Percentiles rank a stretch among this genome's conserved stretches.
phyloP scores from a whole-genome alignment of 2,888 invertebrate species.

The Choristoneura rosaceana region DNA sequence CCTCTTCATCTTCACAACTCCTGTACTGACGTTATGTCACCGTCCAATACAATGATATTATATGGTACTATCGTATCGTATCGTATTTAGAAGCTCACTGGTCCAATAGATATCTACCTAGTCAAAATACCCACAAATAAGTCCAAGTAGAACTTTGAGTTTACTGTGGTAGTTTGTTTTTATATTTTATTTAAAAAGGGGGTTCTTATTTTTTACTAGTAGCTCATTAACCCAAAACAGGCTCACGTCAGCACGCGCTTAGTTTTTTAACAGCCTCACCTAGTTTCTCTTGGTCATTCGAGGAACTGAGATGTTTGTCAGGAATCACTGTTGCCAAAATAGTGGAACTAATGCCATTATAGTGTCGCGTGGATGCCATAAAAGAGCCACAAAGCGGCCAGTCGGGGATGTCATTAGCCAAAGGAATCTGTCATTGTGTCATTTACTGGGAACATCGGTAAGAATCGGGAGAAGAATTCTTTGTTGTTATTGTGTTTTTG shows the following conservation, averaged over 20 bases:
- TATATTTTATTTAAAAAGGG: not conserved
- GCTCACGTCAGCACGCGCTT: slow-evolving; percentile 66
- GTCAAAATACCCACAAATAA: too few relatives aligned
- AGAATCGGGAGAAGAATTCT: slow-evolving; percentile 54
- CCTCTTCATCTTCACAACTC: too few relatives aligned
- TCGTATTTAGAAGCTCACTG: too few relatives aligned
- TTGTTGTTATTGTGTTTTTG: slow-evolving; percentile 71
- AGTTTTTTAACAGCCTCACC: slow-evolving; percentile 67
- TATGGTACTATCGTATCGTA: too few relatives aligned
- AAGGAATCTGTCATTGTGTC: slow-evolving; percentile 68
- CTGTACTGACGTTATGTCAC: too few relatives aligned
- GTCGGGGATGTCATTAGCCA: slow-evolving; percentile 73
- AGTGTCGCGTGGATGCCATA: slow-evolving; percentile 83
- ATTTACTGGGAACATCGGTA: slow-evolving; percentile 67
- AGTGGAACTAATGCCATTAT: slow-evolving; percentile 82
- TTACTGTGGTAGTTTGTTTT: not conserved
- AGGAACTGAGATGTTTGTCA: slow-evolving; percentile 63
- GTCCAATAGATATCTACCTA: too few relatives aligned
- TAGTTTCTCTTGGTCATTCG: slow-evolving; percentile 72
- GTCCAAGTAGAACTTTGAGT: not conserved
- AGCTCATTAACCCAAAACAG: slow-evolving; percentile 10
- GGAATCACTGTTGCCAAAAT: slow-evolving; percentile 77
- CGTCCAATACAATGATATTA: too few relatives aligned
- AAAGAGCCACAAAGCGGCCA: slow-evolving; percentile 79
- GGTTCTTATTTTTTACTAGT: slow-evolving; percentile 26